Percentiles rank a stretch among this genome's conserved stretches.
These are phyloP conservation scores for Tipula helvola DNA, from an alignment of 2,888 invertebrate species.

Conservation along the genomic window DNA sequence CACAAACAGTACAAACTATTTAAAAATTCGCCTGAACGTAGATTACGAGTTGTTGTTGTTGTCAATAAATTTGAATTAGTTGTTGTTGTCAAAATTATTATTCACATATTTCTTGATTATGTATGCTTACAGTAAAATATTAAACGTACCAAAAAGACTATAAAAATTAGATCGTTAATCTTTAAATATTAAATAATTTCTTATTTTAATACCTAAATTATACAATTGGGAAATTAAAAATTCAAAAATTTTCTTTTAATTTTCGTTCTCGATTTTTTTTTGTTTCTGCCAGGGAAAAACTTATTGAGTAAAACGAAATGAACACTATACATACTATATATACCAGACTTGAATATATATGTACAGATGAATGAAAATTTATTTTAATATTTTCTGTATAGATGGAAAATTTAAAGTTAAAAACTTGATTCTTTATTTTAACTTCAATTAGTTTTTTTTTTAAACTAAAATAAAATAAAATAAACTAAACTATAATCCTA, in stretches of 20 bases:
- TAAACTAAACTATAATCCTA: background rate
- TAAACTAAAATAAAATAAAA: background rate
- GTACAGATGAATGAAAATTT: background rate
- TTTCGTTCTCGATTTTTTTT: background rate
- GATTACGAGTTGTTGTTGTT: background rate
- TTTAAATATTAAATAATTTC: background rate
- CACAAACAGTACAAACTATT: too few species aligned
- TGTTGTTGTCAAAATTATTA: background rate
- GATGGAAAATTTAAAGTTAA: background rate
- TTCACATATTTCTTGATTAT: background rate
- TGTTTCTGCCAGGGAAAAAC: background rate
- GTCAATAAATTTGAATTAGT: background rate
- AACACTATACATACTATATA: background rate
- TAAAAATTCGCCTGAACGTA: background rate
- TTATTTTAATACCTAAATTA: background rate
- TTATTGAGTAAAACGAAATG: background rate
- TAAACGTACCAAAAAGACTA: background rate
- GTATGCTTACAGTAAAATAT: background rate
- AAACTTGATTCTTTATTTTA: background rate
- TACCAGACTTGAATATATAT: background rate
- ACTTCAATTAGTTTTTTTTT: background rate
- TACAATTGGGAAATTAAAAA: background rate
- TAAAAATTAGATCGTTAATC: conserved; percentile 4
- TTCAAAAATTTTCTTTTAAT: background rate
- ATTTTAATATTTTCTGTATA: background rate